Evolutionary conservation across 30 jellyfish, hydroid and myxozoan species (phyloP), one percentile per base, ranked within the genome.

Genomic region (Chrysaora quinquecirrha): DNA sequence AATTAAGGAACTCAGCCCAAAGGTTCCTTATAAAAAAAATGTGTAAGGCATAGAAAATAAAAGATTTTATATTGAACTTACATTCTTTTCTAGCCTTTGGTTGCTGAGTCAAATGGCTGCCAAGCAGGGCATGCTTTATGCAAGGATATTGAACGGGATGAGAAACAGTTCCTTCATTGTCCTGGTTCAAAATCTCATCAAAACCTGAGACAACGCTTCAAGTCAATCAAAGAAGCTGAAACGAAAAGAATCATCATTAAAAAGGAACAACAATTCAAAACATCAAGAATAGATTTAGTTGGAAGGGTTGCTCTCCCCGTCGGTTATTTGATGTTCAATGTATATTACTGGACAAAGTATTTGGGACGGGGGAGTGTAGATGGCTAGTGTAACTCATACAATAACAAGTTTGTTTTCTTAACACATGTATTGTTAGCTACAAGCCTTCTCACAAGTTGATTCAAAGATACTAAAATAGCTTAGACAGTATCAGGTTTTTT

Each of bases 271-370:
- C 70, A 27, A 30, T 63, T 58, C 7, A 56, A 65, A 58, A 67
- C 96, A 1, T 86, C 90, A 21, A 60, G 35, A 12, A 75, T 93
- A 27, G 98, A 93, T 64, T 28, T 63, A 60, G 43, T 83, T 11
- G 96, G 89, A 1, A 74, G 98, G 46, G 96, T 87, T 1, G 86
- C 78, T 22, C 71, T 93, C 48, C 98, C 98, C 7, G 33, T 82
- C 3, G 87, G 85, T 0, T 93, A 78, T 64, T 19, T 79, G n/a
- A 48, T 87, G 76, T 93, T 93, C 73, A 93, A 93, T 71, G 48
- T 87, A 0, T 75, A 56, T 32, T 93, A 93, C 64, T 93, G 98
- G 98, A 64, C 76, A 23, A 71, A 58, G 16, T 92, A 68, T 49
- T 86, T 84, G 28, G 89, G 76, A n/a, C 28, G 29, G 54, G n/a